Base-by-base conservation (phyloP, 2,888 invertebrate genomes). In the Hermodice carunculata region DNA sequence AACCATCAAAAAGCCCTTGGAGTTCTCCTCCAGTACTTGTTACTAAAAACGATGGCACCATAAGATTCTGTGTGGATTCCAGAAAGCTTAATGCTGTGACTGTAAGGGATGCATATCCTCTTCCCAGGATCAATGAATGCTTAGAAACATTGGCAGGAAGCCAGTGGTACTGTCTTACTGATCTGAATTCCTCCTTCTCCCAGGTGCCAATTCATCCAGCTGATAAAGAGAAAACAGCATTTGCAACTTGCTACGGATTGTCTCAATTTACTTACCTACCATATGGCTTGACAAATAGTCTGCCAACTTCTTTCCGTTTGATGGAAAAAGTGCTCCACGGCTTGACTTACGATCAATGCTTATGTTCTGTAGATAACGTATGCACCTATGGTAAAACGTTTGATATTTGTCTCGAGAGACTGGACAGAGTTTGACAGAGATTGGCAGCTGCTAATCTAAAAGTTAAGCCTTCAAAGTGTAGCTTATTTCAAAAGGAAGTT, bases 381-480 rank as follows among this genome's bases (percentile, higher is more conserved):
- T 63, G 72, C 4, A 60, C 73, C 3, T 69, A 70, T 64, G 63
- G 67, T 8, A 63, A 51, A 29, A 57, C 63, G 1, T 69, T 72
- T 42, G 61, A 64, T 28, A 44, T 43, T 19, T 31, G 49, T 28
- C 42, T 74, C 3, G 40, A 53, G 26, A 62, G 69, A 32, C 56
- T 78, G 1, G 68, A 65, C n/a, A n/a, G n/a, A n/a, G n/a, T n/a
- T n/a, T n/a, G n/a, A n/a, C n/a, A n/a, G n/a, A n/a, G n/a, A n/a
- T n/a, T n/a, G n/a, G n/a, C n/a, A n/a, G n/a, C n/a, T n/a, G n/a
- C n/a, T n/a, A n/a, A n/a, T n/a, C 56, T 80, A 24, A 74, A 64
- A 37, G 32, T 78, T 5, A 70, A 75, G 46, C 67, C 71, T 1
- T 64, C 46, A 24, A 78, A 78, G 59, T 76, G 76, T 57, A 19